Percentiles rank a stretch among this genome's conserved stretches.
These are phyloP conservation scores for Julus scanicus DNA, from an alignment of 2,888 invertebrate genomes.

Conservation along the genomic window DNA sequence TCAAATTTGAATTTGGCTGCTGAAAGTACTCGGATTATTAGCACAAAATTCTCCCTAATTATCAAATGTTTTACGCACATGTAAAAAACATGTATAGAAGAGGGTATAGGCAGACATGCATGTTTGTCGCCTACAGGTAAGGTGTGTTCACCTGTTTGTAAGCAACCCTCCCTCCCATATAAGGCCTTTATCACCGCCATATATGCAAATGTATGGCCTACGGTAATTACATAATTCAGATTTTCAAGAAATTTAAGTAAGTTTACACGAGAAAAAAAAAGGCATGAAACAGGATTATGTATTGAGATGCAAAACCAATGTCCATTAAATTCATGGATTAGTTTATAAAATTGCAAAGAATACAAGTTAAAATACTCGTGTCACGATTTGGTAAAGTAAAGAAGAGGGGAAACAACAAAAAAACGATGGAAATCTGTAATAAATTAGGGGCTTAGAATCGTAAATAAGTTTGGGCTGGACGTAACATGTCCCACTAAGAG, in stretches of 20 bases:
- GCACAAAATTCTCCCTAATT: not conserved
- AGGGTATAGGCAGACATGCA: not conserved
- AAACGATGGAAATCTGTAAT: constrained; percentile 43
- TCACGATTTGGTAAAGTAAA: not conserved
- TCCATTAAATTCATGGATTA: constrained; percentile 40
- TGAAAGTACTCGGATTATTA: not conserved
- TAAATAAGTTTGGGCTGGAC: not conserved
- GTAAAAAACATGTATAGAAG: not conserved
- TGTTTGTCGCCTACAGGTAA: constrained; percentile 39
- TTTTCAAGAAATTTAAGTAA: constrained; percentile 6
- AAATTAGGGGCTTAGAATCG: constrained; percentile 14
- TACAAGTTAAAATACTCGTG: not conserved
- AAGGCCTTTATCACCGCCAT: not conserved
- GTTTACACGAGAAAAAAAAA: not conserved
- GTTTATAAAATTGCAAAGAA: not conserved
- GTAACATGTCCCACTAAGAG: constrained; percentile 36
- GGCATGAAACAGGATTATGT: not conserved
- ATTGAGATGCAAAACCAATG: not conserved
- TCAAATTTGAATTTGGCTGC: not conserved
- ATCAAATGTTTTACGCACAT: not conserved
- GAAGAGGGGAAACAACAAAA: not conserved
- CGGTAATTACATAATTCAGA: constrained; percentile 43
- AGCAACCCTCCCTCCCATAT: not conserved
- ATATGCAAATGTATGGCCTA: constrained; percentile 30
- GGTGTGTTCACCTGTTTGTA: constrained; percentile 1